Percentiles rank a stretch among this genome's conserved stretches.
Evolutionary conservation across 2,113 vertebrate species (phyloP).

Genomic region (Poecilia latipinna): DNA sequence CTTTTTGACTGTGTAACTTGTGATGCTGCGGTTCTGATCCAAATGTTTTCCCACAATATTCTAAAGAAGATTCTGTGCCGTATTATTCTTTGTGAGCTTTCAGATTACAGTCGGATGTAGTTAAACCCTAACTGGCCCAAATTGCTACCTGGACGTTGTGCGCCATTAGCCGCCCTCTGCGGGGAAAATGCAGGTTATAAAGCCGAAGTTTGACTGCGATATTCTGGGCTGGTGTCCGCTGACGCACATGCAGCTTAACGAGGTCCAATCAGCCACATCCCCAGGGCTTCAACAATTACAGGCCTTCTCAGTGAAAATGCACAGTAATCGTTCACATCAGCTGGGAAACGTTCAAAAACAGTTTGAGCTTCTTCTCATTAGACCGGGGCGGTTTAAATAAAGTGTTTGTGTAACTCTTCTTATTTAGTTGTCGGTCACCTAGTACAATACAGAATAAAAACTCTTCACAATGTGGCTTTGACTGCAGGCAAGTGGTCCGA

Average conservation of each 20-base stretch:
- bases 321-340: slow-evolving; percentile 49
- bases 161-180: slow-evolving; percentile 39
- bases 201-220: slow-evolving; percentile 27
- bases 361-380: slow-evolving; percentile 21
- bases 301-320: slow-evolving; percentile 35
- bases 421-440: too few species aligned
- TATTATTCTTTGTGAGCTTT: background rate
- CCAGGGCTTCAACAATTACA: slow-evolving; percentile 58
- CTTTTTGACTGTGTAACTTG: too few species aligned
- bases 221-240: slow-evolving; percentile 29
- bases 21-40: too few species aligned
- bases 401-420: too few species aligned
- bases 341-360: slow-evolving; percentile 35
- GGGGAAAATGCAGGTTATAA: slow-evolving; percentile 50
- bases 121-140: slow-evolving; percentile 50
- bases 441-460: too few species aligned
- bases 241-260: slow-evolving; percentile 63
- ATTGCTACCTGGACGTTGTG: slow-evolving; percentile 54
- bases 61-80: background rate
- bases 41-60: background rate
- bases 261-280: slow-evolving; percentile 60
- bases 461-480: too few species aligned
- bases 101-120: slow-evolving; percentile 40
- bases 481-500: too few species aligned
- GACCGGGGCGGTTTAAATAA: slow-evolving; percentile 10